Base-by-base conservation (phyloP, 2,797 vertebrate species). In the Sebastiscus tertius region DNA sequence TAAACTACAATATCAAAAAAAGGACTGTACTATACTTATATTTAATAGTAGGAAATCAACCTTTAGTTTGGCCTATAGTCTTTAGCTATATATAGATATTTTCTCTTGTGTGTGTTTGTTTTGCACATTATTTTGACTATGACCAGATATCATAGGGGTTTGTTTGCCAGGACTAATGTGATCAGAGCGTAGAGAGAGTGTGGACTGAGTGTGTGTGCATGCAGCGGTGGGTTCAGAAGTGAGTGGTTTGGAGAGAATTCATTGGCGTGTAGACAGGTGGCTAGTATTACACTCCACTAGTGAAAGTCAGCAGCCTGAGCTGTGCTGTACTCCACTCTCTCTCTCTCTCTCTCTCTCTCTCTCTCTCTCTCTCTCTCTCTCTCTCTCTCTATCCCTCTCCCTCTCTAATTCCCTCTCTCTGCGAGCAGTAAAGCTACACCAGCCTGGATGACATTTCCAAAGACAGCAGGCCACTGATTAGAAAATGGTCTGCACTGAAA, bases 401-500 rank as follows among this genome's bases (percentile, higher is more conserved):
- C 13, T 20, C 31, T 65, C 69, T 24, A 13, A 42, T 42, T 64
- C 36, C 22, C 82, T 55, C 52, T 77, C 84, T 87, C 65, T 64
- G n/a, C 52, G 12, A 82, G 75, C 73, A 63, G 89, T 94, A 94
- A 95, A 95, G 91, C 90, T 93, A 95, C 90, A 94, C 94, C 89
- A 4, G 76, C 54, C 82, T 68, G 90, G 92, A 93, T 94, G 94
- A 94, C 92, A 94, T 95, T 94, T 95, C 92, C 90, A 92, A 90
- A 91, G 90, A 93, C 91, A 89, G 90, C 90, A 90, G 90, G 90
- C 94, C 89, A 89, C 92, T 94, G 95, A 96, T 96, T 96, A 96
- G 94, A 95, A 94, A 96, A 95, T 94, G 94, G 92, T 89, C 93
- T 92, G 90, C 89, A 90, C 92, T 95, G 93, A 95, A 95, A 95